These are phyloP conservation scores for Brachypalpus laphriformis DNA, from an alignment of 2,888 invertebrate species.

Conservation along the genomic window DNA sequence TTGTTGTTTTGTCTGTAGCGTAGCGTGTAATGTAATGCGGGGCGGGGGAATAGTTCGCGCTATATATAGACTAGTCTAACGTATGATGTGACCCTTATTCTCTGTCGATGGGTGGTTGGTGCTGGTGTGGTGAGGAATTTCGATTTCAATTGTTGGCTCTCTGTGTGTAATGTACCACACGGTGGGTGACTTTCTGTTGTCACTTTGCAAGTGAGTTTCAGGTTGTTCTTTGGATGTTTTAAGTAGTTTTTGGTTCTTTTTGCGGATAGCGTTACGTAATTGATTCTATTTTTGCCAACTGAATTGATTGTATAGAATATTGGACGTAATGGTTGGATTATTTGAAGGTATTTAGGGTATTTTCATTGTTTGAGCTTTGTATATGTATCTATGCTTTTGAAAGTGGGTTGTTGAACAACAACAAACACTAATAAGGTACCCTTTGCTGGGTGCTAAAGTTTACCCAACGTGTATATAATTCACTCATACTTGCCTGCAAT, in stretches of 20 bases:
- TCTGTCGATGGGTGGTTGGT: slow-evolving; percentile 4
- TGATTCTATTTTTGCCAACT: slow-evolving; percentile 40
- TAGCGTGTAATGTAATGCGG: slow-evolving; percentile 2
- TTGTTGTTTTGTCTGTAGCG: not conserved
- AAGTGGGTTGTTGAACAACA: no score
- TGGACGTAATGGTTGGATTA: not conserved
- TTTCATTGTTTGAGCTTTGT: no score
- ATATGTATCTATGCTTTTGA: no score
- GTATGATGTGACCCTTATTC: slow-evolving; percentile 46
- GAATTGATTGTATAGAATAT: slow-evolving; percentile 10
- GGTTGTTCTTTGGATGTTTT: not conserved
- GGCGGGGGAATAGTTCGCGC: not conserved
- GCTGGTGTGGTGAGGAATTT: slow-evolving; percentile 23
- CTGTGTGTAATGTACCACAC: not conserved
- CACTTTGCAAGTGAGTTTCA: slow-evolving; percentile 34
- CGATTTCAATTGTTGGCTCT: slow-evolving; percentile 21
- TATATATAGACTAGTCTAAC: slow-evolving; percentile 48
- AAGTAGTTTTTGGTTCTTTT: not conserved
- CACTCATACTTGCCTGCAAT: no score
- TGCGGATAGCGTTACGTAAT: slow-evolving; percentile 28
- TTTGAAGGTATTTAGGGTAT: no score
- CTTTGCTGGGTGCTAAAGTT: no score
- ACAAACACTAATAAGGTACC: no score
- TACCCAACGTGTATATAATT: no score
- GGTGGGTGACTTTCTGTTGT: slow-evolving; percentile 33